Evolutionary conservation across 37 sponge, comb jelly and placozoan genomes (phyloP), one percentile per base, ranked within the genome.

Genomic region (Sycon ciliatum): DNA sequence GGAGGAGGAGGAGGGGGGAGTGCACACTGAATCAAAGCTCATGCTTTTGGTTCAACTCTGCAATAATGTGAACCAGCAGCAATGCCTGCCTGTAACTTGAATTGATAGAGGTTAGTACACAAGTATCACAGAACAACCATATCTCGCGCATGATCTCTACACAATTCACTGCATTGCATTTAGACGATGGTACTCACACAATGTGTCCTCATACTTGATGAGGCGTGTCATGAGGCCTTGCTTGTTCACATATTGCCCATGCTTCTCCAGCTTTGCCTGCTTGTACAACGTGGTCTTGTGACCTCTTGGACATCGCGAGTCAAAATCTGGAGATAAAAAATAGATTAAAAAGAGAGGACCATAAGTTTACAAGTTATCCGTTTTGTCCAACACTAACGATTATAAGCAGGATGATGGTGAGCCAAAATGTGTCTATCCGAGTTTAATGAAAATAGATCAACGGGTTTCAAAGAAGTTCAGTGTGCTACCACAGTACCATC

Each of bases 221-320:
- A 96, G 84, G 11, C 73, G 64, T 27, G 70, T 27, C 31, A 91
- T 85, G 77, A 96, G 66, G 4, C 91, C 98, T 81, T 96, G 89
- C 29, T 46, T 69, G 54, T 86, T 88, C 35, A 91, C 84, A 56
- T 96, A 96, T 38, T 87, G 86, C 9, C 92, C 92, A 74, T 73
- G 91, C 64, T 88, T 91, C 76, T 96, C 98, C 64, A 88, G 29
- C 69, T 85, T 87, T 26, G 89, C 79, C 35, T 75, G 82, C 37
- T 88, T 77, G 84, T 96, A 96, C 58, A 96, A 77, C 0, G 84
- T 53, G 5, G 85, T 83, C 76, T 88, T 91, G 36, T 71, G 83
- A 1, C 98, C 98, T 18, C 57, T 61, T 1, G 98, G 98, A 73
- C 84, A 88, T 26, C 92, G 75, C 34, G 72, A 84, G 57, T 91